Evolutionary conservation across 2,113 vertebrate genomes (phyloP), one percentile per base, ranked within the genome.

Genomic region (Promerops cafer): DNA sequence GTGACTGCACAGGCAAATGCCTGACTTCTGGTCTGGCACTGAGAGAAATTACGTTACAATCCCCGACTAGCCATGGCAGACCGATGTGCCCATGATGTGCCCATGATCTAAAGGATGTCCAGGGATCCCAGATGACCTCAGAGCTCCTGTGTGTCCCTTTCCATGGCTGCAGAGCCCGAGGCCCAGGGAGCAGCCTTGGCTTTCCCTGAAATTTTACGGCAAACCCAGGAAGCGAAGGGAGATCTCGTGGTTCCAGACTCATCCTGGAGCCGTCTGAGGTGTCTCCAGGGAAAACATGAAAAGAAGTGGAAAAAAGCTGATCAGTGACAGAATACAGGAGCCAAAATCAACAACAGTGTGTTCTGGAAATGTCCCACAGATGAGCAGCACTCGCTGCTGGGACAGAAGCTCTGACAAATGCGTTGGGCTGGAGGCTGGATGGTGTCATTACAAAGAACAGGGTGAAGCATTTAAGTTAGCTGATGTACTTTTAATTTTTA

Each of bases 401-500:
- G 71, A 27, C 83, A 49, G 86, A 52, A 92, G 16, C 74, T 50
- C 65, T 59, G 85, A 72, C 28, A 44, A 57, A 26, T 6, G 5
- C 65, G 22, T 39, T 33, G 75, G 64, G 70, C 85, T 64, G 81
- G 78, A 89, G 86, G 64, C 75, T 68, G 78, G 82, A 26, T 75
- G 76, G 78, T 8, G 11, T 76, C 64, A 75, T n/a, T 81, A 56
- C 87, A 63, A 85, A 75, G 87, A 87, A 50, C 42, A 64, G 68
- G 57, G 90, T 80, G 71, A 96, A 95, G 70, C 80, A 47, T 40
- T 93, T 80, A 77, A 79, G 59, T 95, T 57, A 76, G 75, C 35
- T 95, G 84, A 94, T 94, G 87, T 92, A 77, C 92, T 96, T 93
- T 66, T 90, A 94, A 94, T 93, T 94, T 97, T 96, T 95, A 95